A percentile compares a stretch with the other conserved stretches of the same genome.
These are phyloP conservation scores for Eulithis prunata DNA, from an alignment of 2,888 invertebrate species.

Conservation along the genomic window DNA sequence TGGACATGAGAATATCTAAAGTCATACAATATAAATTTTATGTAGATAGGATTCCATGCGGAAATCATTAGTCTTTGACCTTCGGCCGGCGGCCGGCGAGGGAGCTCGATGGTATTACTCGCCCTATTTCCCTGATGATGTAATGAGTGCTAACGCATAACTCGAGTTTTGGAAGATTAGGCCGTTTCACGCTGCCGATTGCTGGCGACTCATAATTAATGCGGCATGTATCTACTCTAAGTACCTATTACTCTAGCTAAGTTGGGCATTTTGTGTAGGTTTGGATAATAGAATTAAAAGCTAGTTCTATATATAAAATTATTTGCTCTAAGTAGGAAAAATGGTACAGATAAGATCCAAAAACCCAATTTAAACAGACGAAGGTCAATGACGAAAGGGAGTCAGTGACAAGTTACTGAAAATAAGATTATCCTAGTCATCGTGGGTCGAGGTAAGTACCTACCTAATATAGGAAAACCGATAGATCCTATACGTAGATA, in stretches of 20 bases:
- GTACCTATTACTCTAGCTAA: too few relatives aligned
- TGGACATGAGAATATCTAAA: constrained; percentile 39
- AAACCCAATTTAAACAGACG: not conserved
- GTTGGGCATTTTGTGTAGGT: too few relatives aligned
- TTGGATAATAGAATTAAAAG: too few relatives aligned
- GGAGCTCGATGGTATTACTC: constrained; percentile 55
- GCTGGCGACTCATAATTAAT: not conserved
- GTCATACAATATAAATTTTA: constrained; percentile 57
- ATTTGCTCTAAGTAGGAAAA: too few relatives aligned
- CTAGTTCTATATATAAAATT: too few relatives aligned
- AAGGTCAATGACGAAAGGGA: not conserved
- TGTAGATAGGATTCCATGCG: constrained; percentile 69
- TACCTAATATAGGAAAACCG: constrained; percentile 18
- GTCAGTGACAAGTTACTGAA: not conserved
- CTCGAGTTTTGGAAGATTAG: constrained; percentile 12
- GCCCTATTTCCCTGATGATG: constrained; percentile 75
- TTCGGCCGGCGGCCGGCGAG: constrained; percentile 63
- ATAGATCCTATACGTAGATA: constrained; percentile 46
- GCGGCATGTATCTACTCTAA: too few relatives aligned
- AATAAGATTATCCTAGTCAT: constrained; percentile 10
- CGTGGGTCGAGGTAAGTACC: not conserved
- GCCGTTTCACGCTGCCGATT: not conserved
- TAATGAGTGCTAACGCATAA: constrained; percentile 54
- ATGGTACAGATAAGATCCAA: not conserved
- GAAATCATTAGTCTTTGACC: constrained; percentile 71